Base-by-base conservation (phyloP, 1,140 invertebrate species). In the Cepaea nemoralis region DNA sequence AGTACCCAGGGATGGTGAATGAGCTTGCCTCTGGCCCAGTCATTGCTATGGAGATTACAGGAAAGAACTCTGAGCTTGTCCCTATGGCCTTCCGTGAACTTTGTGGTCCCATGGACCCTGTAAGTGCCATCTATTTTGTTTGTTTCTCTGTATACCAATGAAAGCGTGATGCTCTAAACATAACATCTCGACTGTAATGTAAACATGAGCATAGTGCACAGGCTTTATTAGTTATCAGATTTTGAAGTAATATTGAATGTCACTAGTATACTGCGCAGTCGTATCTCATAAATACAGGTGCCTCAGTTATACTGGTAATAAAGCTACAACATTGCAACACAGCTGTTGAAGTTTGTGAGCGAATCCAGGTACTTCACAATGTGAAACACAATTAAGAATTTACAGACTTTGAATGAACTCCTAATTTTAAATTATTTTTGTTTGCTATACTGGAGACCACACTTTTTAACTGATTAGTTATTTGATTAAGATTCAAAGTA, bases 31-130 rank as follows among this genome's bases (percentile, higher is more conserved):
- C 95, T 81, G 97, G 97, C 0, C 94, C 95, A 0, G 96, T 95
- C 90, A 93, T 98, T 42, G 96, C 94, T 12, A 92, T 99, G 92
- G 97, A 98, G 92, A 94, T 99, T 92, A n/a, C 93, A 93, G 73
- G 87, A 45, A 77, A 94, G 92, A 94, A 95, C 16, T 86, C 88
- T 0, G 50, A 48, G 3, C 55, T 70, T 12, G 69, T 78, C 16
- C 75, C 70, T 0, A 87, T 92, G 19, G 94, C 95, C 83, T 98
- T 98, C 91, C 93, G 97, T 84, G 94, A 95, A 88, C 93, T 97
- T 80, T 95, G 94, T 85, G 97, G 97, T 39, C 97, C 97, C 19
- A 92, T 94, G 85, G 96, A 98, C 93, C 96, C 97, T 67, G 35
- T 70, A 31, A 27, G 39, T n/a, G 39, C 6, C 37, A 31, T 19